Percentiles rank a stretch among this genome's conserved stretches.
phyloP scores from a whole-genome alignment of 2,113 vertebrate genomes.

The Conger conger region DNA sequence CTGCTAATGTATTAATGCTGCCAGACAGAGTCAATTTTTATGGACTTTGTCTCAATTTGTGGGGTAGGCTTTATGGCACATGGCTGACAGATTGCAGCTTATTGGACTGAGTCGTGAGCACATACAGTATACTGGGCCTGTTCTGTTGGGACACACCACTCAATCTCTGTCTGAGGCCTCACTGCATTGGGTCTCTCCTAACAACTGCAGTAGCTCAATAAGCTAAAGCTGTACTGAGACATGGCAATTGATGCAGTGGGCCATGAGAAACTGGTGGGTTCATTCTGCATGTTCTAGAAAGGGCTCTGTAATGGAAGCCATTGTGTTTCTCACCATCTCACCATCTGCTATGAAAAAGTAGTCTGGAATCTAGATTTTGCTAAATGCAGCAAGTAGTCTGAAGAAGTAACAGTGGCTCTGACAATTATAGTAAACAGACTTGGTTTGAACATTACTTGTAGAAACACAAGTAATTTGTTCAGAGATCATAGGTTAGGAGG shows the following conservation, averaged over 20 bases:
- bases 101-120: conserved; percentile 60
- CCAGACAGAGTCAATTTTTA: conserved; percentile 66
- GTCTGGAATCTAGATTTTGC: neutral
- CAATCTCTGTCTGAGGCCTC: conserved; percentile 50
- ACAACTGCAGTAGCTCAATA: conserved; percentile 47
- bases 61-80: conserved; percentile 65
- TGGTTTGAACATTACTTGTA: no score
- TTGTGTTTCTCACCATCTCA: neutral
- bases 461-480: no score
- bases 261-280: neutral
- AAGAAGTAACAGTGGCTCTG: no score
- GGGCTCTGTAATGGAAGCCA: neutral
- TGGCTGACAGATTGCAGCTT: conserved; percentile 65
- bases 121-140: conserved; percentile 62
- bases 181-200: conserved; percentile 59
- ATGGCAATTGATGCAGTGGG: neutral
- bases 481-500: no score
- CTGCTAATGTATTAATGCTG: conserved; percentile 51
- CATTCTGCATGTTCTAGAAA: neutral
- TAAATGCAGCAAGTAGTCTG: no score
- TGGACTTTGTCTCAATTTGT: conserved; percentile 72
- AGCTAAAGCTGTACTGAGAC: neutral
- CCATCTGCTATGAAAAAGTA: neutral
- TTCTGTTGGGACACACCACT: conserved; percentile 41
- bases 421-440: no score